phyloP scores from a whole-genome alignment of 2,113 vertebrate genomes.

The Macheiramphus alcinus region DNA sequence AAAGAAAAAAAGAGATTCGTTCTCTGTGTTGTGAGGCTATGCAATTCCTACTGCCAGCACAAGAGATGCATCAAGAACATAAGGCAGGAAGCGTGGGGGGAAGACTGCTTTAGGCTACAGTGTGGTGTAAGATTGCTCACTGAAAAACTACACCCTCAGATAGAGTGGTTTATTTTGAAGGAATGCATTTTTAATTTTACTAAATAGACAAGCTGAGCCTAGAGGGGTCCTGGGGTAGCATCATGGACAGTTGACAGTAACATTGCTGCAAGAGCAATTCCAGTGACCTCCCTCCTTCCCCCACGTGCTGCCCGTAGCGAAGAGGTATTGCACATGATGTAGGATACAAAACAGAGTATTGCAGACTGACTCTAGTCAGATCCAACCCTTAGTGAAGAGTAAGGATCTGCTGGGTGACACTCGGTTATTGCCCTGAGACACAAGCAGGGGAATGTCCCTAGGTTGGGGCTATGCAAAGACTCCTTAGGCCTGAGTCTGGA shows the following conservation, averaged over 20 bases:
- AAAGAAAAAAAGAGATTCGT: neutral
- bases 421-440: neutral
- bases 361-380: neutral
- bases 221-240: neutral
- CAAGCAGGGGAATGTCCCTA: neutral
- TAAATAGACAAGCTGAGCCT: neutral
- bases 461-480: neutral
- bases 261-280: neutral
- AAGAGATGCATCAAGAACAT: neutral
- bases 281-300: neutral
- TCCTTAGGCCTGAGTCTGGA: neutral
- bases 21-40: neutral
- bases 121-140: neutral
- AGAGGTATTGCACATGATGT: neutral
- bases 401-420: neutral
- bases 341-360: neutral
- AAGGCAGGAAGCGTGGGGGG: neutral
- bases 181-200: neutral
- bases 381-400: neutral
- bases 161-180: neutral
- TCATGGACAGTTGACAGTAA: neutral
- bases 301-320: accelerated
- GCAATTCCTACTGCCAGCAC: neutral
- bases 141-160: neutral
- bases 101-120: neutral